Base-by-base conservation (phyloP, 2,113 vertebrate species). In the Psilopsiagon aymara region DNA sequence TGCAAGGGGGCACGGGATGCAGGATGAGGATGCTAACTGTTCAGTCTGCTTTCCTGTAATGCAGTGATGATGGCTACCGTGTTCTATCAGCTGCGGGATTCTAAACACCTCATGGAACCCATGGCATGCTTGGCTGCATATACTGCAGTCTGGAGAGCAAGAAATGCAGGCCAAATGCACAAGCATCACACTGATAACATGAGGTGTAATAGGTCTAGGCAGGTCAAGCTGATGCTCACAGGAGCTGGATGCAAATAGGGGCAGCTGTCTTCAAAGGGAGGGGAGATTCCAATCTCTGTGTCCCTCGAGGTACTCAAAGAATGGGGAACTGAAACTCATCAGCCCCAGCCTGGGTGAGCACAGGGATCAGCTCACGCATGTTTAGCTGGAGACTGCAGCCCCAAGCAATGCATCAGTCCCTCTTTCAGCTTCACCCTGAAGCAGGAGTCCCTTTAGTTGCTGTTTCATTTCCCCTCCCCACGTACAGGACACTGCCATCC, bases 31-130 rank as follows among this genome's bases (percentile, higher is more conserved):
- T 14, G 51, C 7, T 19, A 5, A 51, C 8, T 3, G 17, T 2
- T 28, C 55, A 8, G 25, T 13, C 37, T 69, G 68, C 39, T 53
- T 39, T 25, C 63, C 7, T 29, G 43, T 14, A 21, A 6, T 1
- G 33, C 43, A 44, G 43, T 3, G 4, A 14, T 0, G 5, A 53
- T 17, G 41, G 53, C 39, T 57, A 7, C 0, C 1, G 20, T 25
- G 25, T 23, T 41, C 18, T 44, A 10, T 27, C 73, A 52, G 21
- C 20, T 39, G 47, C 5, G 47, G 66, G 66, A 3, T 63, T 74
- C 52, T 3, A 10, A 63, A 17, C 19, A 11, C 6, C 7, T 25
- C 14, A 41, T 25, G 7, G 35, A 25, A 44, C 24, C 75, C 90
- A 31, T 63, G 53, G 28, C 47, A 16, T 1, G 53, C 68, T 14